Evolutionary conservation across 2,113 vertebrate species (phyloP), one percentile per base, ranked within the genome.

Genomic region (Fulica atra): DNA sequence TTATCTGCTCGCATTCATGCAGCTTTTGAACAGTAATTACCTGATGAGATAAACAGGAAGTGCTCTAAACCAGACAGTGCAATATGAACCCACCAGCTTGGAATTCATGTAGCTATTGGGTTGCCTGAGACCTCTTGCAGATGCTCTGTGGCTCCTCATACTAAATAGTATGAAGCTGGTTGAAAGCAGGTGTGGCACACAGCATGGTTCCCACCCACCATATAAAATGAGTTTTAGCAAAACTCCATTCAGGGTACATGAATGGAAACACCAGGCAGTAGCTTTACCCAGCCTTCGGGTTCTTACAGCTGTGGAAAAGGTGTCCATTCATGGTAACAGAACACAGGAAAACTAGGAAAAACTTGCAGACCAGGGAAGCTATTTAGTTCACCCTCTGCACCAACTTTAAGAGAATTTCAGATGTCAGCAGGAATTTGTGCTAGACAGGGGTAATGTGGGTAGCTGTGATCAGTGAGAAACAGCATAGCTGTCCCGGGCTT

Each of bases 381-480:
- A 13, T 76, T 97, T 74, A 63, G 51, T 89, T 94, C 25, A 63
- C 81, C n/a, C 80, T 90, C 17, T 2, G 40, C 24, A 26, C 31
- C 36, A 59, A 90, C 59, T 94, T 61, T 87, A 91, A 86, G 72
- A 54, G 64, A 89, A 95, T 95, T 91, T 94, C 91, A 68, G 57
- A 87, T 66, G 66, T 91, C 89, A 91, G 91, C 93, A 91, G 78
- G 70, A 91, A 92, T 95, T 77, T 77, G 50, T 94, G 63, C 82
- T 95, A 85, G 78, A 79, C 59, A 42, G 56, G 83, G 87, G 24
- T 60, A 61, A 38, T 57, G 29, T 65, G 94, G 66, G 77, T 84
- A 88, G 70, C 77, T 89, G 60, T 76, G 87, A 86, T 87, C 89
- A 86, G 73, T 86, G 93, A 79, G 90, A 92, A 79, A 94, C 4